Conservation (phyloP, 2,113 vertebrate genomes). For the Chionis minor region DNA sequence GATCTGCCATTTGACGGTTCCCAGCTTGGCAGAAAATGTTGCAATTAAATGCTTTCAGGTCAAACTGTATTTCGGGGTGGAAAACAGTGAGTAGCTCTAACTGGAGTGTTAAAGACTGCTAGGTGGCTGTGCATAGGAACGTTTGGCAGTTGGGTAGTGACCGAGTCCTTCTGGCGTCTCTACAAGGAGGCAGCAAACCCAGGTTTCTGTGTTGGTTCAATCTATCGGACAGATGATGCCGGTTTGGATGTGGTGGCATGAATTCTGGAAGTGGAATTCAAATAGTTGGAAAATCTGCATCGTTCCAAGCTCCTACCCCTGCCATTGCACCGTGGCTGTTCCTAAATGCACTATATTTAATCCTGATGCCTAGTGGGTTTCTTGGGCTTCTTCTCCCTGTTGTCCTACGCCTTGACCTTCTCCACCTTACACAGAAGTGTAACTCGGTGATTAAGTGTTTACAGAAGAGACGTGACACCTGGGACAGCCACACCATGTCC, state of each 20-base stretch:
- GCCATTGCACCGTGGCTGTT: not conserved
- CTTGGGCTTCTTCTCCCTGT: not conserved
- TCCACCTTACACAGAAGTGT: not conserved
- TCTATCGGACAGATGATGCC: not conserved
- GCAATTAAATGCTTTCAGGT: not conserved
- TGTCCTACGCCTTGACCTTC: not conserved
- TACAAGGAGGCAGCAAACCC: not conserved
- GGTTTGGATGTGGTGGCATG: too few relatives aligned
- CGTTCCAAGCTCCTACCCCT: not conserved
- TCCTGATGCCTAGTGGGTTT: not conserved
- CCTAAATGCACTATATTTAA: not conserved
- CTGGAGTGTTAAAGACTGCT: not conserved
- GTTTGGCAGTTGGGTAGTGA: rapidly evolving
- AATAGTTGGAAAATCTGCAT: not conserved
- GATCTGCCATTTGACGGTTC: not conserved
- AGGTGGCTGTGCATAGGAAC: not conserved
- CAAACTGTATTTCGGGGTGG: not conserved
- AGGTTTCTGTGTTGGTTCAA: not conserved
- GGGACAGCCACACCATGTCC: not conserved
- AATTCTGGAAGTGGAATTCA: not conserved
- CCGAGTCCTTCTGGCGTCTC: not conserved
- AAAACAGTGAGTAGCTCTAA: not conserved
- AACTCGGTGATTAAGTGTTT: not conserved
- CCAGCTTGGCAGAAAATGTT: not conserved
- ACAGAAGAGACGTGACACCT: not conserved